Evolutionary conservation across 2,113 vertebrate species (phyloP).

Genomic region (Regulus satrapa): DNA sequence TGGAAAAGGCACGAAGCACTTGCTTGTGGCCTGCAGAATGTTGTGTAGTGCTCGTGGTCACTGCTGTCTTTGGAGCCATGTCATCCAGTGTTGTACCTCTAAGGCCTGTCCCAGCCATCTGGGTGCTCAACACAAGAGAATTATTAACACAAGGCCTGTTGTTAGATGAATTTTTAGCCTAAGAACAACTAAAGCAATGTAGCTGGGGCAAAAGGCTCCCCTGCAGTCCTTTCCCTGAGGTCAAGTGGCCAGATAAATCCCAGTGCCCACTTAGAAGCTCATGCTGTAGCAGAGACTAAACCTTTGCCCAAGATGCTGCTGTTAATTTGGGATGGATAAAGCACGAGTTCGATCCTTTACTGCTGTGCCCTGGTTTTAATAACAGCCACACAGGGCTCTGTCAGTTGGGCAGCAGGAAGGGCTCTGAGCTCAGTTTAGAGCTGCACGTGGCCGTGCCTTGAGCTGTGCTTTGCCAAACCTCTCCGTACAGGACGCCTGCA

Average conservation of each 20-base stretch:
- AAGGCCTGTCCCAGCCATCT: not conserved
- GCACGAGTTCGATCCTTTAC: not conserved
- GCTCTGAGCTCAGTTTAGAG: not conserved
- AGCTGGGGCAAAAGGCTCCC: not conserved
- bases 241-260: not conserved
- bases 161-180: not conserved
- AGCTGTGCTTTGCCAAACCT: not conserved
- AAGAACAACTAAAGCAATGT: not conserved
- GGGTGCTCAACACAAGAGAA: not conserved
- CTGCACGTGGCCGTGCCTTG: not conserved
- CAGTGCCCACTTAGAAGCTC: not conserved
- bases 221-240: not conserved
- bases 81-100: not conserved
- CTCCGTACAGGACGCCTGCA: slow-evolving; percentile 69
- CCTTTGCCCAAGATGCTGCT: not conserved
- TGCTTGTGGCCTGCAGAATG: not conserved
- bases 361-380: not conserved
- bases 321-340: not conserved
- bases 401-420: not conserved
- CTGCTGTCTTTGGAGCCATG: not conserved
- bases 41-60: not conserved
- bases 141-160: not conserved
- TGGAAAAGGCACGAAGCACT: not conserved
- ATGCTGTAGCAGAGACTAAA: not conserved
- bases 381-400: not conserved